A percentile compares a stretch with the other conserved stretches of the same genome.
phyloP scores from a whole-genome alignment of 2,113 vertebrate species.

The Saguinus imperator region DNA sequence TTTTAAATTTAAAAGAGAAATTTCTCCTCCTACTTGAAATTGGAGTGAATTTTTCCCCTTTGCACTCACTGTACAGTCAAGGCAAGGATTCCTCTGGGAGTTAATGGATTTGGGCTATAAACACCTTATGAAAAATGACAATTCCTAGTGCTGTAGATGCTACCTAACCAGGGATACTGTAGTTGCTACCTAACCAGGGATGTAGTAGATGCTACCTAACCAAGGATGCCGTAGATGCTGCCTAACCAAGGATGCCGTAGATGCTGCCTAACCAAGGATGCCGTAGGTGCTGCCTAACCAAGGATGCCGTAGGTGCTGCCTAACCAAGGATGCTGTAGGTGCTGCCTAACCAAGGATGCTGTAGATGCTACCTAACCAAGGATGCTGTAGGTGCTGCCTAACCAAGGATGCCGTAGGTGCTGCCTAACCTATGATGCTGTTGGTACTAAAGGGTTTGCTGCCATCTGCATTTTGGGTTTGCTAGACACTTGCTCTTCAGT shows the following conservation, averaged over 20 bases:
- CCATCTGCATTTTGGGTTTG: rapidly evolving
- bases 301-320: too few species aligned
- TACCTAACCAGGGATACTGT: rapidly evolving
- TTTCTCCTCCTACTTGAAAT: not conserved
- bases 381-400: too few species aligned
- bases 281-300: too few species aligned
- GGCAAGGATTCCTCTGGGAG: slow-evolving; percentile 53
- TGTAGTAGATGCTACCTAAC: too few species aligned
- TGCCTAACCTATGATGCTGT: rapidly evolving
- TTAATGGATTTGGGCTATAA: not conserved
- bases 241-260: too few species aligned
- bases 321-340: too few species aligned
- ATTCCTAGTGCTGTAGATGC: rapidly evolving
- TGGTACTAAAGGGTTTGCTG: rapidly evolving
- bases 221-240: too few species aligned
- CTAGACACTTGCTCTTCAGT: rapidly evolving
- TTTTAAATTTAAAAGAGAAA: slow-evolving; percentile 44
- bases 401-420: too few species aligned
- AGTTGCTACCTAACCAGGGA: too few species aligned
- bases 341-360: too few species aligned
- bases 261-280: too few species aligned
- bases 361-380: too few species aligned
- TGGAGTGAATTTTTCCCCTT: slow-evolving; percentile 25
- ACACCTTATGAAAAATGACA: rapidly evolving
- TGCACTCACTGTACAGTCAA: rapidly evolving